These are phyloP conservation scores for Piaya cayana DNA, from an alignment of 2,113 vertebrate genomes.

Conservation along the genomic window DNA sequence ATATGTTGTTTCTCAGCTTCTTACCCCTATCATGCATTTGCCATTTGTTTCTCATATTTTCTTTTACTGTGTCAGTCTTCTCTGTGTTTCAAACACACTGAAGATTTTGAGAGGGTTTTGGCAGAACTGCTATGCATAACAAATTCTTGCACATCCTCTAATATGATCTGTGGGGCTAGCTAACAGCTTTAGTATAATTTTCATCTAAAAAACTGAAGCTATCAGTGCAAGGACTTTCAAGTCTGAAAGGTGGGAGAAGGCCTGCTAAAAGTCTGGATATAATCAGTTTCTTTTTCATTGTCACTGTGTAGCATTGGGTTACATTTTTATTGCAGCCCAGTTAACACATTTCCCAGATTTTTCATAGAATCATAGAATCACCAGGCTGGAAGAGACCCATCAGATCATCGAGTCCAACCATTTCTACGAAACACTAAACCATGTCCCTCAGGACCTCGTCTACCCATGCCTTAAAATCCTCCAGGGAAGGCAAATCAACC, in stretches of 20 bases:
- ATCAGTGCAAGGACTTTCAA: background rate
- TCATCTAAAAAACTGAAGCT: background rate
- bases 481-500: no score
- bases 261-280: background rate
- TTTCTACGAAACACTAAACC: no score
- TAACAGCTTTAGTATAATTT: background rate
- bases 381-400: no score
- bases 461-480: no score
- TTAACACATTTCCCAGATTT: background rate
- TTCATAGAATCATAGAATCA: no score
- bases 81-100: background rate
- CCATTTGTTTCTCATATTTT: background rate
- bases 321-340: background rate
- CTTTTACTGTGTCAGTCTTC: background rate
- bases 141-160: background rate
- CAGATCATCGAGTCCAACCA: no score
- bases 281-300: background rate
- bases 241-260: background rate
- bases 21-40: background rate
- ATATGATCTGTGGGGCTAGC: background rate
- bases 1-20: background rate
- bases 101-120: background rate
- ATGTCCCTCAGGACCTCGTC: no score
- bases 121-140: background rate
- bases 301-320: background rate